Conservation (phyloP, 1,140 invertebrate genomes). For the Listronotus oregonensis region DNA sequence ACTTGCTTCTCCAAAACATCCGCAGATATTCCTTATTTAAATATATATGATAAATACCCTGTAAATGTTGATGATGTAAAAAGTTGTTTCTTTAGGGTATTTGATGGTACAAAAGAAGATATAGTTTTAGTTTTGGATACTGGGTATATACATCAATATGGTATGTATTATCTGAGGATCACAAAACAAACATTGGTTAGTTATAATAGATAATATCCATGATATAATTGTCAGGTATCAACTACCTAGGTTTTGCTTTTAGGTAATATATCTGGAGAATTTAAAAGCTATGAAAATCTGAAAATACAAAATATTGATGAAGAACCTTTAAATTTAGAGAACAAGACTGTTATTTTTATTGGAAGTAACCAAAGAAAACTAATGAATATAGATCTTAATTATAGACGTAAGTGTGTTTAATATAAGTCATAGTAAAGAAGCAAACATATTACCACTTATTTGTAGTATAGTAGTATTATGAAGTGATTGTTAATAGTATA, state of each 20-base stretch:
- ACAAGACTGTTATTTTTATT: slow-evolving; percentile 42
- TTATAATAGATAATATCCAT: slow-evolving; percentile 3
- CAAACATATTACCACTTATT: not conserved
- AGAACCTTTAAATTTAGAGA: slow-evolving; percentile 19
- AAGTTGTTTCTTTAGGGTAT: slow-evolving; percentile 20
- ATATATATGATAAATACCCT: slow-evolving; percentile 67
- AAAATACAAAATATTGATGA: slow-evolving; percentile 45
- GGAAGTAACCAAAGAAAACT: slow-evolving; percentile 46
- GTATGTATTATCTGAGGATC: no score
- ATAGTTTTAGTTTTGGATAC: slow-evolving; percentile 43
- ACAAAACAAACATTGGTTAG: no score
- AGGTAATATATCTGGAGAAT: slow-evolving; percentile 5
- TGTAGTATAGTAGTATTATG: no score
- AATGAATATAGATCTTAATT: slow-evolving; percentile 44
- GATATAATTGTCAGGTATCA: no score
- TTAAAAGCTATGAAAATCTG: slow-evolving; percentile 49
- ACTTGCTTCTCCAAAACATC: slow-evolving; percentile 80
- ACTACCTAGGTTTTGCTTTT: not conserved
- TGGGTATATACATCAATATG: slow-evolving; percentile 40
- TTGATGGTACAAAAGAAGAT: slow-evolving; percentile 19
- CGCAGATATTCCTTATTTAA: slow-evolving; percentile 71
- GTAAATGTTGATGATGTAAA: slow-evolving; percentile 56
- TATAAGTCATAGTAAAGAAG: slow-evolving; percentile 5
- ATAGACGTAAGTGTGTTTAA: slow-evolving; percentile 41
- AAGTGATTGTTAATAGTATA: no score